A percentile compares a stretch with the other conserved stretches of the same genome.
Evolutionary conservation across 2,797 vertebrate species (phyloP).

Genomic region (Champsocephalus esox): DNA sequence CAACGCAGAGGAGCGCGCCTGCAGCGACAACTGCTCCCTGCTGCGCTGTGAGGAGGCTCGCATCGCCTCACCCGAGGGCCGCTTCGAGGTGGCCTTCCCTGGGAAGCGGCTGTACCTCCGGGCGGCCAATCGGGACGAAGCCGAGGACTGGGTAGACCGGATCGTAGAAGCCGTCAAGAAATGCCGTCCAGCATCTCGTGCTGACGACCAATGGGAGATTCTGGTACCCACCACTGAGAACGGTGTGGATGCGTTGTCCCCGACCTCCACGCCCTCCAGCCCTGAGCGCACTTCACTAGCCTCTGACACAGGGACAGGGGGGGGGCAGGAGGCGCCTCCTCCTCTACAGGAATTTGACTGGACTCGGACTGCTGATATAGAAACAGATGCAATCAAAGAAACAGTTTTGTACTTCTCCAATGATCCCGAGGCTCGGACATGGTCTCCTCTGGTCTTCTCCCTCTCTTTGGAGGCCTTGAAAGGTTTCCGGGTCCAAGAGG

Average conservation of each 20-base stretch:
- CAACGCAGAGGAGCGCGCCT: slow-evolving; percentile 88
- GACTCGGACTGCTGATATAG: slow-evolving; percentile 78
- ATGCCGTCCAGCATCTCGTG: slow-evolving; percentile 82
- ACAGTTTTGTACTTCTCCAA: slow-evolving; percentile 87
- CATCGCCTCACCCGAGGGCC: slow-evolving; percentile 83
- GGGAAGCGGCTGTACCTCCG: slow-evolving; percentile 89
- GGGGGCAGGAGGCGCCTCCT: slow-evolving; percentile 4
- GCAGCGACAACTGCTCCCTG: slow-evolving; percentile 90
- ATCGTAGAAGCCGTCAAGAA: slow-evolving; percentile 90
- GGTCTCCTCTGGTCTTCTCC: slow-evolving; percentile 90
- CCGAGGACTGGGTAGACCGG: slow-evolving; percentile 97
- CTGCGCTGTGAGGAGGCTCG: slow-evolving; percentile 90
- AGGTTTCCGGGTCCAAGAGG: slow-evolving; percentile 86
- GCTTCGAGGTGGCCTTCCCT: slow-evolving; percentile 90
- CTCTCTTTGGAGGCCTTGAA: slow-evolving; percentile 91
- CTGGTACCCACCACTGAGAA: slow-evolving; percentile 69
- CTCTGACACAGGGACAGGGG: slow-evolving; percentile 8
- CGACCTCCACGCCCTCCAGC: slow-evolving; percentile 55
- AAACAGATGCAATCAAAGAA: slow-evolving; percentile 93
- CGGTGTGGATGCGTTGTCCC: slow-evolving; percentile 38
- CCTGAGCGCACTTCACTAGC: slow-evolving; percentile 16
- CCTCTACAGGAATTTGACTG: slow-evolving; percentile 80
- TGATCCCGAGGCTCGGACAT: slow-evolving; percentile 81
- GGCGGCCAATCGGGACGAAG: slow-evolving; percentile 89
- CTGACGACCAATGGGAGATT: slow-evolving; percentile 89